Percentiles rank a stretch among this genome's conserved stretches.
Conservation (phyloP, 2,888 invertebrate genomes). For the Zaprionus bogoriensis region DNA sequence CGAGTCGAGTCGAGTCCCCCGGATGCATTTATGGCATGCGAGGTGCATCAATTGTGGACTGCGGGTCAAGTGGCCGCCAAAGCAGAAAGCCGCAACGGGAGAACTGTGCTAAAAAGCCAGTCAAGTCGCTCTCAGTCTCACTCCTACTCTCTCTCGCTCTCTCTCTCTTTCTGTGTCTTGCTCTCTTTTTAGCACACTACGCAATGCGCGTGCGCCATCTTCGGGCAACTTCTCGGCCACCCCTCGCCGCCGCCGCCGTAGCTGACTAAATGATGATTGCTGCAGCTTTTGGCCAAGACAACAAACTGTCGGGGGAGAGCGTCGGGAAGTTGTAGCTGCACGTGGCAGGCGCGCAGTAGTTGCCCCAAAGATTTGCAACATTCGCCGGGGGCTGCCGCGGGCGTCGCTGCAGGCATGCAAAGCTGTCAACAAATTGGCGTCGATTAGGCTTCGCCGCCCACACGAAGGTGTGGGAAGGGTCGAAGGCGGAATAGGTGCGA, state of each 20-base stretch:
- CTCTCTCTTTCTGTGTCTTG: conserved; percentile 10
- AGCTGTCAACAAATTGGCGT: conserved; percentile 72
- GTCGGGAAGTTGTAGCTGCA: background rate
- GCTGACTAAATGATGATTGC: conserved; percentile 30
- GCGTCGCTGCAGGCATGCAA: conserved; percentile 43
- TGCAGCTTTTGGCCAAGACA: conserved; percentile 39
- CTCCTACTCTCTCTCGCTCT: background rate
- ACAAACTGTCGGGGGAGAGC: conserved; percentile 1
- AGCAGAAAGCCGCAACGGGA: conserved; percentile 53
- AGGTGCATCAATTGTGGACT: conserved; percentile 57
- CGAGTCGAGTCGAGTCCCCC: background rate
- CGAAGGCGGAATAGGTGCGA: background rate
- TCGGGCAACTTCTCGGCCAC: background rate
- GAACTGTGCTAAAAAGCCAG: conserved; percentile 57
- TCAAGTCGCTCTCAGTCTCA: background rate
- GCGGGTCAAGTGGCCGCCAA: conserved; percentile 64
- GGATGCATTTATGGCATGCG: conserved; percentile 34
- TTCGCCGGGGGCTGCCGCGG: conserved; percentile 30
- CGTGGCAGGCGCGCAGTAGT: background rate
- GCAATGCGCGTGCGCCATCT: conserved; percentile 50
- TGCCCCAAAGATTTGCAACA: conserved; percentile 43
- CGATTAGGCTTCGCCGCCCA: conserved; percentile 50
- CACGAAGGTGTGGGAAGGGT: background rate
- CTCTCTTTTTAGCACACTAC: conserved; percentile 47
- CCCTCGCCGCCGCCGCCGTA: background rate